Percentiles rank a stretch among this genome's conserved stretches.
phyloP scores from a whole-genome alignment of 1,140 invertebrate species.

The Tetranychus cinnabarinus region DNA sequence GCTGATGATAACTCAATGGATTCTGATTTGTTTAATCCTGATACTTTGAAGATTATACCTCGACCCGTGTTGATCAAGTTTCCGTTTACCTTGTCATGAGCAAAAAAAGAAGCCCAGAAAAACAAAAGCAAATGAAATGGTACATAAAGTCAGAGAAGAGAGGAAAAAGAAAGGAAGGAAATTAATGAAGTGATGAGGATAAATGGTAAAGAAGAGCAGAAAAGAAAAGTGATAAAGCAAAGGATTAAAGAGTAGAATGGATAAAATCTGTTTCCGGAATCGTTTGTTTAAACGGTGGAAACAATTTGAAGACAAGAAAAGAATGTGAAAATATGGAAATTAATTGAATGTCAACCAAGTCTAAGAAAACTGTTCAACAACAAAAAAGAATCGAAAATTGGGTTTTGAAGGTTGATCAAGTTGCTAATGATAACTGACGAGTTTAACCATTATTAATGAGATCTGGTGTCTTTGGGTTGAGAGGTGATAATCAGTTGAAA shows the following conservation, averaged over 20 bases:
- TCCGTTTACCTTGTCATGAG: constrained; percentile 45
- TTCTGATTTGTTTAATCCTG: background rate
- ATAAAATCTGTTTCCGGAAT: no score
- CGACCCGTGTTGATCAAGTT: constrained; percentile 71
- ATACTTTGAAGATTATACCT: constrained; percentile 62
- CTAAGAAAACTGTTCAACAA: background rate
- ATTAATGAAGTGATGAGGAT: background rate
- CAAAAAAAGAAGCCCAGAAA: background rate
- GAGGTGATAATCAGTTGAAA: background rate
- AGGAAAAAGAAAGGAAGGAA: background rate
- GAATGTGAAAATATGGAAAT: no score
- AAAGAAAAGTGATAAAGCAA: background rate
- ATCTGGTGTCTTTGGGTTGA: background rate
- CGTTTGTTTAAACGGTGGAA: no score
- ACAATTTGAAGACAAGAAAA: no score
- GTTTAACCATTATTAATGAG: no score
- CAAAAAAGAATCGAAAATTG: background rate
- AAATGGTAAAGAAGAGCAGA: background rate
- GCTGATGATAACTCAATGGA: background rate
- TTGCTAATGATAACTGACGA: no score
- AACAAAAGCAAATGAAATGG: background rate
- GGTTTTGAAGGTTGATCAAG: no score
- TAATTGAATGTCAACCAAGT: background rate
- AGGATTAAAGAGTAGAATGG: no score
- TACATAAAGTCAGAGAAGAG: background rate